phyloP scores from a whole-genome alignment of 2,797 vertebrate genomes.

The Oreonectes daqikongensis region DNA sequence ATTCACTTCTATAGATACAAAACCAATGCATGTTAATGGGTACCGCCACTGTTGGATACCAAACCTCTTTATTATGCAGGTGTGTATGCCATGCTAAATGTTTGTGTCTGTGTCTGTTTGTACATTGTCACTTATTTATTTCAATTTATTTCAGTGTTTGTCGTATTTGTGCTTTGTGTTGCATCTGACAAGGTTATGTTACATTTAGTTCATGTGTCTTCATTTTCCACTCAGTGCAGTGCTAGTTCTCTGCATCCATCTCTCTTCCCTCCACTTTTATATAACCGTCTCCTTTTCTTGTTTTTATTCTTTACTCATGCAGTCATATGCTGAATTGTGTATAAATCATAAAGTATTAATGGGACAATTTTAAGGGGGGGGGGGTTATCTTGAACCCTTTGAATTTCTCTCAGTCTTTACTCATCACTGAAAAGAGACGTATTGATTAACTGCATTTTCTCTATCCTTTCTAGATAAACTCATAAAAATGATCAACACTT shows the following conservation, averaged over 20 bases:
- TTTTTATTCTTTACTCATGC: constrained; percentile 31
- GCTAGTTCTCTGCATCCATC: constrained; percentile 25
- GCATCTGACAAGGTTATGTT: constrained; percentile 60
- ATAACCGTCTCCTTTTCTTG: constrained; percentile 53
- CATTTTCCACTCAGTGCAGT: constrained; percentile 64
- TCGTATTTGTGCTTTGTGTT: constrained; percentile 43
- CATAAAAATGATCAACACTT: not conserved
- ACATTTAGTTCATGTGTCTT: constrained; percentile 74
- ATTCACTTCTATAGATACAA: too few relatives aligned
- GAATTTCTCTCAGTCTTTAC: not conserved
- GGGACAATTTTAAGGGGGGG: too few relatives aligned
- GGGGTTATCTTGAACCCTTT: too few relatives aligned
- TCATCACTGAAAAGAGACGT: not conserved
- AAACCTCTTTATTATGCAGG: too few relatives aligned
- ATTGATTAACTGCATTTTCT: constrained; percentile 53
- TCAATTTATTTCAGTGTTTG: not conserved
- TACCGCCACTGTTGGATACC: too few relatives aligned
- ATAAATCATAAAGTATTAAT: not conserved
- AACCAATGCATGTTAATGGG: too few relatives aligned
- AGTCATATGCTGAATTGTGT: constrained; percentile 19
- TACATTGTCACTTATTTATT: not conserved
- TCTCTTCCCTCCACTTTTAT: constrained; percentile 43
- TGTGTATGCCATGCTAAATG: not conserved
- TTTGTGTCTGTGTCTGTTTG: not conserved
- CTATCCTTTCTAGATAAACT: constrained; percentile 46